Evolutionary conservation across 2,797 vertebrate species (phyloP).

Genomic region (Ceyx erithaca): DNA sequence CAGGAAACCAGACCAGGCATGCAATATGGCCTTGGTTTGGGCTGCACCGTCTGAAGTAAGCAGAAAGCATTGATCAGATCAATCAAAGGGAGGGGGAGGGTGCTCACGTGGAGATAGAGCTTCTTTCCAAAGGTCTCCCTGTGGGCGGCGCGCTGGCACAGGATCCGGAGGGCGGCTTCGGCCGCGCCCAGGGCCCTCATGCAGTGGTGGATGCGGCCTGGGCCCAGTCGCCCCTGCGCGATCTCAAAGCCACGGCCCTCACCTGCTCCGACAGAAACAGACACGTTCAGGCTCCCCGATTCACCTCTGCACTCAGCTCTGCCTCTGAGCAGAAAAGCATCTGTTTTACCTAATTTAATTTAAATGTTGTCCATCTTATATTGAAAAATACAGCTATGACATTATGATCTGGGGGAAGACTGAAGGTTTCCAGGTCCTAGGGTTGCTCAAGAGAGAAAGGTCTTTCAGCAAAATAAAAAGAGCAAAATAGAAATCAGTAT

Average conservation of each 20-base stretch:
- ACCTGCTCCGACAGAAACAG: conserved; percentile 75
- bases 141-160: conserved; percentile 84
- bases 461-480: not conserved
- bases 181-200: conserved; percentile 89
- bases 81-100: not conserved
- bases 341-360: not conserved
- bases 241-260: conserved; percentile 95
- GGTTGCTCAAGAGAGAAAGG: not conserved
- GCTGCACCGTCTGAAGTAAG: not conserved
- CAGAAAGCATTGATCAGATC: not conserved
- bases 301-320: not conserved
- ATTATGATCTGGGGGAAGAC: not conserved
- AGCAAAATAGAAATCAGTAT: not conserved
- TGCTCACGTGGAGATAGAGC: conserved; percentile 88
- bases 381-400: not conserved
- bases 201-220: conserved; percentile 93
- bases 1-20: not conserved
- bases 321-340: not conserved
- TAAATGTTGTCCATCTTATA: not conserved
- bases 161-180: conserved; percentile 85
- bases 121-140: conserved; percentile 88
- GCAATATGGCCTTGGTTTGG: not conserved
- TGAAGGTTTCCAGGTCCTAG: not conserved
- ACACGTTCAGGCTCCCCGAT: fast-evolving
- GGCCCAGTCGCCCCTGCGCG: conserved; percentile 91